phyloP scores from a whole-genome alignment of 2,888 invertebrate genomes.

The Melangyna quadrimaculata region DNA sequence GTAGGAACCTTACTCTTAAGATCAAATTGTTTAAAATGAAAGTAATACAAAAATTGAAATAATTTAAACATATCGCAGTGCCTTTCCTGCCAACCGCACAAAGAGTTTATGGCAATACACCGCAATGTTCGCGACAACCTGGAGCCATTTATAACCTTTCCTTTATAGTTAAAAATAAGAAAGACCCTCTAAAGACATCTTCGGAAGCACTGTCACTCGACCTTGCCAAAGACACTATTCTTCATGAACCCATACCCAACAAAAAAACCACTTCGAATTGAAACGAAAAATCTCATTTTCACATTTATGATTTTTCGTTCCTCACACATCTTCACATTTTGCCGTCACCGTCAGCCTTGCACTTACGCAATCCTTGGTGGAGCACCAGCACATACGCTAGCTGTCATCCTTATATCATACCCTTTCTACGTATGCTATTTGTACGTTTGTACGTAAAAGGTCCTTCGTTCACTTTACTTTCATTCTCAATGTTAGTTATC shows the following conservation, averaged over 20 bases:
- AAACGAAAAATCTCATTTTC: constrained; percentile 66
- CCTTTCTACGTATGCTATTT: neutral
- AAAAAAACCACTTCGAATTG: constrained; percentile 32
- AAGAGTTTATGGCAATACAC: constrained; percentile 41
- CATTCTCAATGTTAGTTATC: constrained; percentile 51
- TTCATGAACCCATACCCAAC: neutral
- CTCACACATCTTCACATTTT: neutral
- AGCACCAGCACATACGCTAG: constrained; percentile 66
- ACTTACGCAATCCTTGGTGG: constrained; percentile 57
- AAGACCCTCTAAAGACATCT: constrained; percentile 5
- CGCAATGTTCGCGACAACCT: constrained; percentile 64
- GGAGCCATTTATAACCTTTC: constrained; percentile 69
- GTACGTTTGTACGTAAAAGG: neutral
- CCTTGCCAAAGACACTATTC: constrained; percentile 63
- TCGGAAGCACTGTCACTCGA: constrained; percentile 40
- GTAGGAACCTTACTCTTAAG: too few species aligned
- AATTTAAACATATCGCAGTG: constrained; percentile 32
- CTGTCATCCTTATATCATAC: constrained; percentile 48
- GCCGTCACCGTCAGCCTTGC: constrained; percentile 20
- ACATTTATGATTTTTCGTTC: constrained; percentile 64
- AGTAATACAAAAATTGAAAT: neutral
- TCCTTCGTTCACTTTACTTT: constrained; percentile 61
- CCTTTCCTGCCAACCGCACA: constrained; percentile 46
- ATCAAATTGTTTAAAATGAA: neutral
- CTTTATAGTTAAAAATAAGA: constrained; percentile 16